phyloP scores from a whole-genome alignment of 2,888 invertebrate species.

The Eurois occulta region DNA sequence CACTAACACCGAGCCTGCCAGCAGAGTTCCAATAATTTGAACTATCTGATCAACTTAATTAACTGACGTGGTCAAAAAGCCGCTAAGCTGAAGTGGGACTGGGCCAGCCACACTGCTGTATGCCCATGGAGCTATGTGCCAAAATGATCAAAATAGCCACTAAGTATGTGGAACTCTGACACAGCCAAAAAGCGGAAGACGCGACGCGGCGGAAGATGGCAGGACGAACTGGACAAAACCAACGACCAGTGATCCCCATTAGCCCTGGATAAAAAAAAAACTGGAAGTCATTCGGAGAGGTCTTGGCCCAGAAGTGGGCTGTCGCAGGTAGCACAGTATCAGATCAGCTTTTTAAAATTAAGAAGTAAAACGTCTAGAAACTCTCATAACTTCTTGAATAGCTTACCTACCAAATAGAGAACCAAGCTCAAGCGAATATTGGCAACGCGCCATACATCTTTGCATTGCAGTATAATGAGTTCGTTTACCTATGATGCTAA shows the following conservation, averaged over 20 bases:
- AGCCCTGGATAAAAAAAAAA: too few relatives aligned
- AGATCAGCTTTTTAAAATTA: slow-evolving; percentile 3
- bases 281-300: too few relatives aligned
- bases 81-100: not conserved
- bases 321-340: not conserved
- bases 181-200: not conserved
- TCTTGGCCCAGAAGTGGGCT: not conserved
- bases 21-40: not conserved
- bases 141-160: not conserved
- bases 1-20: not conserved
- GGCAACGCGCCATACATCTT: slow-evolving; percentile 61
- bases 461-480: slow-evolving; percentile 59
- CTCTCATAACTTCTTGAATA: slow-evolving; percentile 33
- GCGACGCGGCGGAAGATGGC: not conserved
- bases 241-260: not conserved
- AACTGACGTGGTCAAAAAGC: not conserved
- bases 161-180: not conserved
- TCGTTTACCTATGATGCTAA: slow-evolving; percentile 60
- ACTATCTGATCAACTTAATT: not conserved
- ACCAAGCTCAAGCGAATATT: slow-evolving; percentile 36
- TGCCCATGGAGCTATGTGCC: not conserved
- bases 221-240: not conserved
- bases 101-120: not conserved
- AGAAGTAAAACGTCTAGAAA: not conserved
- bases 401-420: slow-evolving; percentile 41